Conservation (phyloP, 2,113 vertebrate species). For the Entomyzon cyanotis region DNA sequence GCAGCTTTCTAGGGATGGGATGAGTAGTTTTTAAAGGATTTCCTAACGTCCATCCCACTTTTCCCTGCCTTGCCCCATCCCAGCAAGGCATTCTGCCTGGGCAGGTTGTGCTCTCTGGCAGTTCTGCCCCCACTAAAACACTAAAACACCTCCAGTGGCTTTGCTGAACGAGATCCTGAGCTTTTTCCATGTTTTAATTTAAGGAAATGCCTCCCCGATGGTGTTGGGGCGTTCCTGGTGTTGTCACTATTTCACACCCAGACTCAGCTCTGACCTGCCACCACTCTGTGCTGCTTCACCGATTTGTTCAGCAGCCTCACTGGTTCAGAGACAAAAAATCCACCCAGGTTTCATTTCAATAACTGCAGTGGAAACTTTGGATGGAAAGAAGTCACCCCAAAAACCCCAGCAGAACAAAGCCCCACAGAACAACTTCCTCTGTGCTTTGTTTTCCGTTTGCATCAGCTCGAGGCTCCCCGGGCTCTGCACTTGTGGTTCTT, state of each 20-base stretch:
- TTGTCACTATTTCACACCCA: not conserved
- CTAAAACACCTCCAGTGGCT: not conserved
- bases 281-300: not conserved
- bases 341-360: conserved; percentile 16
- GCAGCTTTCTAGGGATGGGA: not conserved
- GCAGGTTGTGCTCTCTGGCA: not conserved
- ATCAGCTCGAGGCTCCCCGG: conserved; percentile 57
- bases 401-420: conserved; percentile 64
- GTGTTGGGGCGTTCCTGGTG: not conserved
- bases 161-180: not conserved
- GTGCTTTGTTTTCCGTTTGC: conserved; percentile 48
- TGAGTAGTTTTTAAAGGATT: not conserved
- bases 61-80: not conserved
- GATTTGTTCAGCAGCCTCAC: not conserved
- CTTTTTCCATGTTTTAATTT: not conserved
- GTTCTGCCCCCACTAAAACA: not conserved
- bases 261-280: not conserved
- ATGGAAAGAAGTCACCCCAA: conserved; percentile 67
- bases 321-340: conserved; percentile 11
- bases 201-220: rapidly evolving
- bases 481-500: conserved; percentile 46
- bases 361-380: conserved; percentile 73
- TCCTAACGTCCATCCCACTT: not conserved
- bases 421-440: conserved; percentile 53
- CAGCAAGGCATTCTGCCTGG: not conserved